phyloP scores from a whole-genome alignment of 2,888 invertebrate genomes.

The Dryocosmus kuriphilus region DNA sequence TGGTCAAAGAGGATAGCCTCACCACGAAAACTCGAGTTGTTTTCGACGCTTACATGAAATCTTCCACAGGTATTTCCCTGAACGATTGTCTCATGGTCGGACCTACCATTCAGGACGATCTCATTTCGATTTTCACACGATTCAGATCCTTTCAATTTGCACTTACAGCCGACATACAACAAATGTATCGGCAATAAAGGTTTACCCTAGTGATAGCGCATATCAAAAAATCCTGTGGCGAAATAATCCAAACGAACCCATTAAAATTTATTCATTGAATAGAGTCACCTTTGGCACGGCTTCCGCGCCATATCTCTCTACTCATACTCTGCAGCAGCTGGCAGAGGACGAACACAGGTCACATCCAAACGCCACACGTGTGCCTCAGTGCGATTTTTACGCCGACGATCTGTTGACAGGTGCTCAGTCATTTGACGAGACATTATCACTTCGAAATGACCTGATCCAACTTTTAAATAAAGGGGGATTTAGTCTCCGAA shows the following conservation, averaged over 20 bases:
- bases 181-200: neutral
- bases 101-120: slow-evolving; percentile 6
- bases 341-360: neutral
- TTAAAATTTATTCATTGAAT: slow-evolving; percentile 31
- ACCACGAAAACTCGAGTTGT: neutral
- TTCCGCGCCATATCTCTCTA: slow-evolving; percentile 22
- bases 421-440: slow-evolving; percentile 48
- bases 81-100: slow-evolving; percentile 37
- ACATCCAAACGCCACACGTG: neutral
- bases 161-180: neutral
- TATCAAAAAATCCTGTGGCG: slow-evolving; percentile 6
- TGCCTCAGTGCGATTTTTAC: neutral
- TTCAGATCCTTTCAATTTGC: neutral
- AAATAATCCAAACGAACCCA: neutral
- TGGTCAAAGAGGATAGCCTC: neutral
- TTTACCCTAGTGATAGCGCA: too few species aligned
- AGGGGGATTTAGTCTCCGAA: slow-evolving; percentile 41
- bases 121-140: neutral
- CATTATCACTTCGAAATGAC: slow-evolving; percentile 48
- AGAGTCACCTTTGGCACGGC: slow-evolving; percentile 39
- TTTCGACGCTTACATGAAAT: slow-evolving; percentile 37
- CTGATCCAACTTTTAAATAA: too few species aligned
- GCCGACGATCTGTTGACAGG: too few species aligned
- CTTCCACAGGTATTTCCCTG: neutral
- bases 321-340: neutral